Evolutionary conservation across 2,113 vertebrate species (phyloP).

Genomic region (Equus quagga): DNA sequence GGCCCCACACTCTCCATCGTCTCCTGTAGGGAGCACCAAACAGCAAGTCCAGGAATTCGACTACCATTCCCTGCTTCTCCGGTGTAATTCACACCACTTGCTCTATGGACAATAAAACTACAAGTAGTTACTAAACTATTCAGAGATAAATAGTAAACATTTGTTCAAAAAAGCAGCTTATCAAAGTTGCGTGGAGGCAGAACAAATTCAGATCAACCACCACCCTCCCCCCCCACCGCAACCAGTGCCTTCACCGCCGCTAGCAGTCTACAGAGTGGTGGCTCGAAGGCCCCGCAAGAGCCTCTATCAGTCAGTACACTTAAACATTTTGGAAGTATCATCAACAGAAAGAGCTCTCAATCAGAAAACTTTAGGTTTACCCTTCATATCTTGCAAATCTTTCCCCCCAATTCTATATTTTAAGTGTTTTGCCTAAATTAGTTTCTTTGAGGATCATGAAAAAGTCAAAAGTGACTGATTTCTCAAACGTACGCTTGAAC

Average conservation of each 20-base stretch:
- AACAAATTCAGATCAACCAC: not conserved
- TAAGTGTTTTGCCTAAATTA: not conserved
- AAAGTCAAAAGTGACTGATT: not conserved
- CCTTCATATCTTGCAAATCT: not conserved
- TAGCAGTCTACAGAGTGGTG: not conserved
- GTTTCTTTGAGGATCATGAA: not conserved
- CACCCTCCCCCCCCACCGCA: too few relatives aligned
- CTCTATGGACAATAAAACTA: not conserved
- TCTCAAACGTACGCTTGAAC: not conserved
- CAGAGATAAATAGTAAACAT: not conserved
- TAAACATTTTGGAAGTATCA: not conserved
- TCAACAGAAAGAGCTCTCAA: not conserved
- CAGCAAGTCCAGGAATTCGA: not conserved
- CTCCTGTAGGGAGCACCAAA: not conserved
- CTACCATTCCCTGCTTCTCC: not conserved
- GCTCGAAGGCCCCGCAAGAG: rapidly evolving
- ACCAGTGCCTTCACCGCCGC: rapidly evolving
- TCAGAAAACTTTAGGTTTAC: not conserved
- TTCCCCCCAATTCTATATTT: not conserved
- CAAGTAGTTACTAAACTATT: not conserved
- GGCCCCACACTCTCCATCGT: not conserved
- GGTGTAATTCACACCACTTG: not conserved
- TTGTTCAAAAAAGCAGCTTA: not conserved
- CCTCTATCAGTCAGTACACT: too few relatives aligned
- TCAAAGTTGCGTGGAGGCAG: not conserved